Base-by-base conservation (phyloP, 2,113 vertebrate genomes). In the Charadrius vociferus region DNA sequence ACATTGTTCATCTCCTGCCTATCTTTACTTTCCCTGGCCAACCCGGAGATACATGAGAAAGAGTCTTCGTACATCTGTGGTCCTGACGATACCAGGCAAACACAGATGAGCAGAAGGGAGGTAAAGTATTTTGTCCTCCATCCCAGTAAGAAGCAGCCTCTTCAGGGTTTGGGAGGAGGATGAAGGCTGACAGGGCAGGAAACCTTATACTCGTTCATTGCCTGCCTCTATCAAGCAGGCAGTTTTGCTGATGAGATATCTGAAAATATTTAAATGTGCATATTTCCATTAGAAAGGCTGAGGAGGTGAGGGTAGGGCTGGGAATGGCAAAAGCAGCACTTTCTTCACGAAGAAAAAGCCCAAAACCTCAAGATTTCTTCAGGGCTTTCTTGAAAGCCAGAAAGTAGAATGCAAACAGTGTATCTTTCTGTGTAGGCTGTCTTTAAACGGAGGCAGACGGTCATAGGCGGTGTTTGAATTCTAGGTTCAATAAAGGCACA, bases 401-500 rank as follows among this genome's bases (percentile, higher is more conserved):
- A 36, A 91, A 82, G 65, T n/a, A 72, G 79, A 93, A 41, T 12
- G 24, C 65, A 72, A 22, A 5, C 52, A 49, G 49, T 45, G 0
- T 47, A 5, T 79, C 49, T 43, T 41, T 66, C 65, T 75, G 70
- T 36, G 84, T 74, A 32, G 80, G 77, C 80, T 30, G 86, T 2
- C 81, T 82, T 68, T 45, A 65, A 67, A 20, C 1, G 66, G 61
- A 93, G 84, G 84, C 90, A 96, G 81, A 85, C 8, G 73, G 91
- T 75, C 84, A 82, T 37, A 53, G 78, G 78, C 5, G 2, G 66
- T 80, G 39, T 82, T 93, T 84, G 90, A 56, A 41, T 95, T 75
- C 56, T 36, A 81, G 92, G 61, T 61, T 97, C 92, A 93, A 41
- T 88, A 91, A 81, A 95, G 88, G 86, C 88, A 65, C 61, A 56